Evolutionary conservation across 2,113 vertebrate species (phyloP), one percentile per base, ranked within the genome.

Genomic region (Tautogolabrus adspersus): DNA sequence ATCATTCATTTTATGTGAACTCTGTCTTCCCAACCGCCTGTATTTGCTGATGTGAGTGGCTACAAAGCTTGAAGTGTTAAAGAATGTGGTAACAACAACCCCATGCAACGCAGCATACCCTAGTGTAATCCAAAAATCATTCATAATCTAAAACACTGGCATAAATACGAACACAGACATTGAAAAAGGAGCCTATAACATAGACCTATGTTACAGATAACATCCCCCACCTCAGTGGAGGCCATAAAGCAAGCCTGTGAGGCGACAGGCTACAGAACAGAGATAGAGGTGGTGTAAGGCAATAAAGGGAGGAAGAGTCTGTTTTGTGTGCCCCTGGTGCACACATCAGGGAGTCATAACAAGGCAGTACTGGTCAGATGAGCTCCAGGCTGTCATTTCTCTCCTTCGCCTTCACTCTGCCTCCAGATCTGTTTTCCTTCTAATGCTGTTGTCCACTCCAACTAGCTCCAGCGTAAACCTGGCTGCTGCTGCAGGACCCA

Each of bases 281-380:
- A 91, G 75, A 81, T 57, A 74, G 82, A 83, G 70, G 86, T 88
- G 85, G 81, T 74, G 64, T 81, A 82, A 88, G 87, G 87, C 90
- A 89, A 91, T 92, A 90, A 90, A 90, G 71, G 70, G 57, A 71
- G 70, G 77, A 82, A 84, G 81, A 87, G 89, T 88, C 90, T 83
- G 88, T 70, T 89, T 89, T 79, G 77, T 88, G 89, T 72, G 90
- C 69, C 86, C 67, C 81, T 66, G 83, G 87, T 80, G 82, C 81
- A 77, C 91, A 88, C 87, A 88, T 88, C 88, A 85, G 91, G 81
- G 88, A 90, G 81, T 83, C 85, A 87, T 93, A 92, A 93, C 90
- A 92, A 92, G 90, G 83, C 77, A 84, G 81, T 73, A 46, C 69
- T 80, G 88, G 89, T 91, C 89, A 89, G 87, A 79, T 79, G 87